Evolutionary conservation across 2,113 vertebrate species (phyloP).

Genomic region (Sinocyclocheilus rhinocerous): DNA sequence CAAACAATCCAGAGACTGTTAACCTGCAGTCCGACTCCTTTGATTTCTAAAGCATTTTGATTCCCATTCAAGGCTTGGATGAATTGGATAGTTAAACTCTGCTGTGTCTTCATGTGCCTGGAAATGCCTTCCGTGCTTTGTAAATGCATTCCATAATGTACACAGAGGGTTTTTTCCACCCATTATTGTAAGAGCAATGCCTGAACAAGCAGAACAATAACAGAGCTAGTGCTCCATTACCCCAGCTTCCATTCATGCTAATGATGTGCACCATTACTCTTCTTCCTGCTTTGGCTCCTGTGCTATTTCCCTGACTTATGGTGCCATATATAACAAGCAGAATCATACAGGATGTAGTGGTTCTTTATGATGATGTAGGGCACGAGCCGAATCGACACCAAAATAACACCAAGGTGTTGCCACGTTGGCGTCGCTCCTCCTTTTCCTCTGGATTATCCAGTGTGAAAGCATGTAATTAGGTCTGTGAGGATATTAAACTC

Average conservation of each 20-base stretch:
- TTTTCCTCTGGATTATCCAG: conserved; percentile 65
- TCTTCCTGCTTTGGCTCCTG: conserved; percentile 61
- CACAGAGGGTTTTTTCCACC: conserved; percentile 51
- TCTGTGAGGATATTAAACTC: conserved; percentile 70
- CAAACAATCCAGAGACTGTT: conserved; percentile 1
- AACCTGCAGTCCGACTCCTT: neutral
- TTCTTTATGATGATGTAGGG: conserved; percentile 56
- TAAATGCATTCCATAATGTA: conserved; percentile 61
- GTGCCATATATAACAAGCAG: conserved; percentile 56
- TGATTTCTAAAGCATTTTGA: conserved; percentile 1
- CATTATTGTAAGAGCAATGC: conserved; percentile 68
- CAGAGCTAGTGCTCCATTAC: conserved; percentile 70
- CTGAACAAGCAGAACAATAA: conserved; percentile 62
- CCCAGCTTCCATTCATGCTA: conserved; percentile 67
- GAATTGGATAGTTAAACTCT: conserved; percentile 47
- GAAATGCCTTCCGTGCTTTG: conserved; percentile 61
- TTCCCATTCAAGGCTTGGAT: conserved; percentile 26
- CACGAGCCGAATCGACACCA: conserved; percentile 40
- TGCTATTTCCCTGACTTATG: conserved; percentile 68
- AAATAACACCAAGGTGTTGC: conserved; percentile 39
- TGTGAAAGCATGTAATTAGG: conserved; percentile 68
- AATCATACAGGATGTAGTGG: conserved; percentile 52
- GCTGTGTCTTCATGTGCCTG: conserved; percentile 53
- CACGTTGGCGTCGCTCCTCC: conserved; percentile 49
- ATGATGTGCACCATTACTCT: conserved; percentile 69